These are phyloP conservation scores for Macrosteles quadrilineatus DNA, from an alignment of 1,140 invertebrate species.

Conservation along the genomic window DNA sequence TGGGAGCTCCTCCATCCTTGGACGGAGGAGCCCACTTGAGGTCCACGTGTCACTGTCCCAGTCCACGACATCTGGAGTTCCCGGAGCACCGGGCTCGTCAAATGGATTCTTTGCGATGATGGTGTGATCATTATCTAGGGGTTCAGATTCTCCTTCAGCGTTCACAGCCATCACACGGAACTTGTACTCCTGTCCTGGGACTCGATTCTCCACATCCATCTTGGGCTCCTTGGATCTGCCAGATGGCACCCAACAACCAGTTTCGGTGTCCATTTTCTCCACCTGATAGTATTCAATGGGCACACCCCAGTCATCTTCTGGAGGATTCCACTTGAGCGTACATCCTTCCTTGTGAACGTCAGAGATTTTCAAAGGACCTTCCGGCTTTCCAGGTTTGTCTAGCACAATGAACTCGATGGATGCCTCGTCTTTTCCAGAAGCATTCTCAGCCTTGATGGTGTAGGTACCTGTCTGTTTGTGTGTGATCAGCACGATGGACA, in stretches of 20 bases:
- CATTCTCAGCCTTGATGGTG: constrained; percentile 87
- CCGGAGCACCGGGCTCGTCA: constrained; percentile 89
- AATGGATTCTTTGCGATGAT: constrained; percentile 98
- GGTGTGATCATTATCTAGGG: constrained; percentile 81
- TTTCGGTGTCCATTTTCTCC: constrained; percentile 86
- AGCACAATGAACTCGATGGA: constrained; percentile 85
- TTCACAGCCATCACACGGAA: constrained; percentile 96
- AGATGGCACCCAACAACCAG: constrained; percentile 79
- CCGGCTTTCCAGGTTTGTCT: constrained; percentile 85
- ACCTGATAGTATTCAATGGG: constrained; percentile 91
- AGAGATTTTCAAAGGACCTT: constrained; percentile 87
- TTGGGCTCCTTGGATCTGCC: constrained; percentile 79
- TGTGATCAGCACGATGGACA: constrained; percentile 71
- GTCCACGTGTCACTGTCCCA: constrained; percentile 95
- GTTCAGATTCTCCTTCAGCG: constrained; percentile 91
- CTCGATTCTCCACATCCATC: constrained; percentile 79
- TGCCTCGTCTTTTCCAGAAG: constrained; percentile 87
- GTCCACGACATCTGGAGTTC: constrained; percentile 83
- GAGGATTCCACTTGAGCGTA: constrained; percentile 91
- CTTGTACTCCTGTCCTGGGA: constrained; percentile 93
- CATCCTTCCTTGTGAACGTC: constrained; percentile 94
- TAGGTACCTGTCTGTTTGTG: constrained; percentile 84
- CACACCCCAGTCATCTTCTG: constrained; percentile 86
- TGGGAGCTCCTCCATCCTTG: constrained; percentile 89
- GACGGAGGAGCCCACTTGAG: constrained; percentile 87